Evolutionary conservation across 2,113 vertebrate species (phyloP).

Genomic region (Falco punctatus): DNA sequence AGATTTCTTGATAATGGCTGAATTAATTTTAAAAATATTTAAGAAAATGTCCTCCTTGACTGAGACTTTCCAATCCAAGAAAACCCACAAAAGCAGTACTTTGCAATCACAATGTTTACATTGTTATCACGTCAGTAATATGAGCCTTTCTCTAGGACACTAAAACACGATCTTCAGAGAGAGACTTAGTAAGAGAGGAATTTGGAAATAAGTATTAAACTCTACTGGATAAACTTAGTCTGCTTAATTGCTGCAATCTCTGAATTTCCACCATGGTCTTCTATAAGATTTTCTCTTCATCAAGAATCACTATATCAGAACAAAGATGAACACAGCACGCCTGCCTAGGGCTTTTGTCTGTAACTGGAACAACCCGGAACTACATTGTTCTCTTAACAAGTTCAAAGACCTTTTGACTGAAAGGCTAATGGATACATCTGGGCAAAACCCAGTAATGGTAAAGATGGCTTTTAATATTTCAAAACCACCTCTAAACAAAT

Average conservation of each 20-base stretch:
- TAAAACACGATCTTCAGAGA: not conserved
- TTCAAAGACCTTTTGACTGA: not conserved
- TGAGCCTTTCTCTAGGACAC: not conserved
- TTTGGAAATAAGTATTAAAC: not conserved
- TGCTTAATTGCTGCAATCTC: not conserved
- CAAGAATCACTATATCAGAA: not conserved
- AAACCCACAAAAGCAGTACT: slow-evolving; percentile 53
- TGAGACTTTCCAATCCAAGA: slow-evolving; percentile 24
- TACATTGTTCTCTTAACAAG: not conserved
- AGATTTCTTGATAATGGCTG: slow-evolving; percentile 49
- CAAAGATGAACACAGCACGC: not conserved
- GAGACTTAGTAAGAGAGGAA: not conserved
- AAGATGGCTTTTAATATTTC: slow-evolving; percentile 10
- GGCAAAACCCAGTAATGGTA: not conserved
- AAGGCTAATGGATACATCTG: slow-evolving; percentile 1
- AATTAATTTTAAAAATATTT: slow-evolving; percentile 62
- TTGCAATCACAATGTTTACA: slow-evolving; percentile 16
- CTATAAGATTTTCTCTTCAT: slow-evolving; percentile 2
- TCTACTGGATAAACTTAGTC: not conserved
- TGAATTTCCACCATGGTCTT: not conserved
- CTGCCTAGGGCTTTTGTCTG: not conserved
- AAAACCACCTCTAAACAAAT: not conserved
- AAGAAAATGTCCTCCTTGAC: not conserved
- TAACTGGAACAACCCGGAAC: slow-evolving; percentile 22
- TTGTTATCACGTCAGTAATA: slow-evolving; percentile 25